Percentiles rank a stretch among this genome's conserved stretches.
Conservation (phyloP, 1,140 invertebrate genomes). For the Zaprionus inermis region DNA sequence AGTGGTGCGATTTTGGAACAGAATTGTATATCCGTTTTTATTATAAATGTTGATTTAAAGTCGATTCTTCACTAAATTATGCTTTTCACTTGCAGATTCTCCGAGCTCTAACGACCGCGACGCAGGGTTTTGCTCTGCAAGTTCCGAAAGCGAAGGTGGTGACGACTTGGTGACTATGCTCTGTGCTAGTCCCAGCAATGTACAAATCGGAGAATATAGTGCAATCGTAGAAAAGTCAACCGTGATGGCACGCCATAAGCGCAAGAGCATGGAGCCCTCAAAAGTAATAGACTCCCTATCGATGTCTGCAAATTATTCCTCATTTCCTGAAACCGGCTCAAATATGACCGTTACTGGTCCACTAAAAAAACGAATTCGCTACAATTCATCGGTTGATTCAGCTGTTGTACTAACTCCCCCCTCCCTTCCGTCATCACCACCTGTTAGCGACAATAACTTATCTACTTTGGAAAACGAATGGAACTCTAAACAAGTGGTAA, state of each 20-base stretch:
- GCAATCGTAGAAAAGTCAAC: constrained; percentile 87
- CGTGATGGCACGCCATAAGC: constrained; percentile 87
- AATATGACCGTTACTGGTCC: constrained; percentile 84
- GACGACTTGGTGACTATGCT: constrained; percentile 85
- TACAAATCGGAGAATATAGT: constrained; percentile 90
- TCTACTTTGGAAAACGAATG: constrained; percentile 82
- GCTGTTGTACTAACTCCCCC: constrained; percentile 67
- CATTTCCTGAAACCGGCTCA: constrained; percentile 1
- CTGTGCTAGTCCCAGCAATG: constrained; percentile 73
- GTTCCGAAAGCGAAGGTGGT: constrained; percentile 84
- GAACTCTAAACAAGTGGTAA: constrained; percentile 75
- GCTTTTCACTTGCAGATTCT: constrained; percentile 71
- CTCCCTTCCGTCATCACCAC: constrained; percentile 63
- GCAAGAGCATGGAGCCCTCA: constrained; percentile 90
- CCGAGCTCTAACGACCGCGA: constrained; percentile 86
- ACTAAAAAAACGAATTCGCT: constrained; percentile 87
- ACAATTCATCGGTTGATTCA: constrained; percentile 76
- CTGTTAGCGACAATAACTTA: constrained; percentile 73
- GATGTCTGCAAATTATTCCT: background rate
- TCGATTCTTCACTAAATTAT: background rate
- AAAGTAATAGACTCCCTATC: constrained; percentile 60
- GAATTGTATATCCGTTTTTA: too few species aligned
- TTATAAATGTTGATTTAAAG: background rate
- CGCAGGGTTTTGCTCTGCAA: constrained; percentile 89
- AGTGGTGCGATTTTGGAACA: too few species aligned